A percentile compares a stretch with the other conserved stretches of the same genome.
These are phyloP conservation scores for Odocoileus hemionus DNA, from an alignment of 2,113 vertebrate species.

Conservation along the genomic window DNA sequence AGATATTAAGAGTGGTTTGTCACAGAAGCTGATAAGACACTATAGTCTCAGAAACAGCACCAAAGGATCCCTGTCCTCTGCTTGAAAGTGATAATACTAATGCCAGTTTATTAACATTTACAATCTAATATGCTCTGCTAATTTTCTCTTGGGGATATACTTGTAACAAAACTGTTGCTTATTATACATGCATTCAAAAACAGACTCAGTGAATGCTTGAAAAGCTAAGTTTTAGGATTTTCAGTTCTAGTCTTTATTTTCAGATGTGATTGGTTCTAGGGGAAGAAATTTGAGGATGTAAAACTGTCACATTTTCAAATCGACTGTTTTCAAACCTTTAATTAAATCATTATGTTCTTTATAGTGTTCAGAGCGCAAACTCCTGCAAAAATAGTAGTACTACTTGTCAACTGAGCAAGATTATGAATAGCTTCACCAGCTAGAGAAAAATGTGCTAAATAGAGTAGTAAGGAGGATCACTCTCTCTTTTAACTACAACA, in stretches of 20 bases:
- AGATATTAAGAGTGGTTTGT: constrained; percentile 36
- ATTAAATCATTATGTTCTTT: constrained; percentile 37
- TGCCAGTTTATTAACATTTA: constrained; percentile 62
- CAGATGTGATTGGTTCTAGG: constrained; percentile 22
- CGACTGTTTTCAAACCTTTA: constrained; percentile 46
- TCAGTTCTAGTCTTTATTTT: constrained; percentile 47
- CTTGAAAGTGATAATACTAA: constrained; percentile 51
- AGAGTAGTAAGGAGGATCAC: neutral
- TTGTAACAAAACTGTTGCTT: constrained; percentile 49
- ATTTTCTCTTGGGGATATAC: constrained; percentile 52
- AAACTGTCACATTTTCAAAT: constrained; percentile 38
- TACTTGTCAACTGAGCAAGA: constrained; percentile 4
- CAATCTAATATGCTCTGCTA: constrained; percentile 53
- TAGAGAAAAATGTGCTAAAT: constrained; percentile 29
- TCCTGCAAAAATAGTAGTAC: neutral
- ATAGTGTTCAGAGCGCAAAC: neutral
- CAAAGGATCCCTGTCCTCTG: constrained; percentile 29
- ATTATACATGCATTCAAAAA: constrained; percentile 46
- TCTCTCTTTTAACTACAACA: constrained; percentile 24
- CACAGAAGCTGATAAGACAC: constrained; percentile 54
- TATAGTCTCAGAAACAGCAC: constrained; percentile 13
- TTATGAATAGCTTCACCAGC: constrained; percentile 27
- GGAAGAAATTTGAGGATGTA: constrained; percentile 38
- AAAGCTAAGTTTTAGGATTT: constrained; percentile 48
- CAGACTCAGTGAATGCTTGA: constrained; percentile 2